Evolutionary conservation across 2,888 invertebrate genomes (phyloP).

Genomic region (Torymus auratus): DNA sequence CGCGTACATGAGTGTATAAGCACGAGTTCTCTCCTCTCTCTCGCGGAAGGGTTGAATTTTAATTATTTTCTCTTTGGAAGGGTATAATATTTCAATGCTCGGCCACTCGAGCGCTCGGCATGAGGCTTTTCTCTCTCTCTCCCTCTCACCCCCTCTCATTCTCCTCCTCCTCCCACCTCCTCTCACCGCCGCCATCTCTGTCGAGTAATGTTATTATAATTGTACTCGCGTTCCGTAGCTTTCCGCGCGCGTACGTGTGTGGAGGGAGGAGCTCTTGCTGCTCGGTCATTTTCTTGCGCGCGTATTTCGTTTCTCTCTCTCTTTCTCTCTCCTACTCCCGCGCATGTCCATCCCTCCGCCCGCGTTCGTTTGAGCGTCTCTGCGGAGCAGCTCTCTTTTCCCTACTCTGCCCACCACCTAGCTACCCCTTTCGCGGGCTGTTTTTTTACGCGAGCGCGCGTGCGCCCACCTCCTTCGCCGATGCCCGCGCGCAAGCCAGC

Average conservation of each 20-base stretch:
- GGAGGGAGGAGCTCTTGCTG: constrained; percentile 57
- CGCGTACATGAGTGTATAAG: neutral
- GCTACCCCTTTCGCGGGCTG: neutral
- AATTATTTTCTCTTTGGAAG: constrained; percentile 77
- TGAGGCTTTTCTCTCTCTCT: neutral
- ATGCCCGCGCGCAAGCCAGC: constrained; percentile 6
- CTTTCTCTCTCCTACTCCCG: constrained; percentile 14
- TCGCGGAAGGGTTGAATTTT: constrained; percentile 76
- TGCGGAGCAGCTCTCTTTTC: constrained; percentile 54
- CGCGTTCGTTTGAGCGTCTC: constrained; percentile 57
- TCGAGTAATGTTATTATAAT: constrained; percentile 77
- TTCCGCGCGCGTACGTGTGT: constrained; percentile 63
- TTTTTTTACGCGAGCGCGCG: constrained; percentile 6
- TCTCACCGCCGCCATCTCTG: constrained; percentile 28
- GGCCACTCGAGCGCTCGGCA: constrained; percentile 58
- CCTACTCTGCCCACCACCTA: constrained; percentile 27
- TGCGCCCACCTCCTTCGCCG: constrained; percentile 41
- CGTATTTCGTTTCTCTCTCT: constrained; percentile 58
- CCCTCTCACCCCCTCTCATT: neutral
- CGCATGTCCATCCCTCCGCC: constrained; percentile 40
- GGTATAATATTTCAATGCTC: constrained; percentile 77
- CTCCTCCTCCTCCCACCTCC: too few relatives aligned
- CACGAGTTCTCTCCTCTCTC: neutral
- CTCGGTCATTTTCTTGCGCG: constrained; percentile 73
- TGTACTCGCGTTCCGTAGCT: constrained; percentile 67